phyloP scores from a whole-genome alignment of 2,113 vertebrate genomes.

The Myocastor coypus region DNA sequence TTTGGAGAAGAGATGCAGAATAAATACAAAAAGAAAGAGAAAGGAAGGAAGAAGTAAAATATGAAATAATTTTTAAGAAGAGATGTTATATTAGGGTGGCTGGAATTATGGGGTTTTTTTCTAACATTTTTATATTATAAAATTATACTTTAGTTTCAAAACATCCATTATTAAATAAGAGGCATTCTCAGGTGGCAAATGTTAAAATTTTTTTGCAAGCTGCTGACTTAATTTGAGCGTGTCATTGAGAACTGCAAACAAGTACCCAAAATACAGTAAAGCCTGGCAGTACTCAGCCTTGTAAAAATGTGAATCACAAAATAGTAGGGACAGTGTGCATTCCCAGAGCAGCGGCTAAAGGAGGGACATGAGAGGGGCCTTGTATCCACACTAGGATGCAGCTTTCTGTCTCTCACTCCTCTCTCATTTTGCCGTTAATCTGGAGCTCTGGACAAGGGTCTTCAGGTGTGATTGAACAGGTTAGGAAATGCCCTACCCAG shows the following conservation, averaged over 20 bases:
- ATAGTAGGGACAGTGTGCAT: neutral
- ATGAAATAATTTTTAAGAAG: neutral
- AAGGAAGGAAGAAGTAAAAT: neutral
- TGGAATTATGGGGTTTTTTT: conserved; percentile 2
- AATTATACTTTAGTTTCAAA: conserved; percentile 53
- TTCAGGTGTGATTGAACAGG: neutral
- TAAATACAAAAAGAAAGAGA: neutral
- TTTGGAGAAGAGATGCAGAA: neutral
- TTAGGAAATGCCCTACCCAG: neutral
- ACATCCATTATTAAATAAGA: neutral
- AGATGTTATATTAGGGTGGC: neutral
- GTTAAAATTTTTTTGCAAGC: conserved; percentile 7
- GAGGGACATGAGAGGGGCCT: neutral
- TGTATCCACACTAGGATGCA: neutral
- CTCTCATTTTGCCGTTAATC: neutral
- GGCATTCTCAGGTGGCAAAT: neutral
- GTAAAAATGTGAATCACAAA: neutral
- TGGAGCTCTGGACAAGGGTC: neutral
- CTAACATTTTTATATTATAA: conserved; percentile 34
- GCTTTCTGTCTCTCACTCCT: neutral
- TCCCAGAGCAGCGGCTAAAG: neutral
- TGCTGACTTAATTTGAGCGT: conserved; percentile 44
- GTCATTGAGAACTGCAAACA: conserved; percentile 41
- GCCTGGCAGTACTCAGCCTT: neutral
- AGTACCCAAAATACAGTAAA: conserved; percentile 14